Evolutionary conservation across 2,888 invertebrate species (phyloP).

Genomic region (Athripsodes cinereus): DNA sequence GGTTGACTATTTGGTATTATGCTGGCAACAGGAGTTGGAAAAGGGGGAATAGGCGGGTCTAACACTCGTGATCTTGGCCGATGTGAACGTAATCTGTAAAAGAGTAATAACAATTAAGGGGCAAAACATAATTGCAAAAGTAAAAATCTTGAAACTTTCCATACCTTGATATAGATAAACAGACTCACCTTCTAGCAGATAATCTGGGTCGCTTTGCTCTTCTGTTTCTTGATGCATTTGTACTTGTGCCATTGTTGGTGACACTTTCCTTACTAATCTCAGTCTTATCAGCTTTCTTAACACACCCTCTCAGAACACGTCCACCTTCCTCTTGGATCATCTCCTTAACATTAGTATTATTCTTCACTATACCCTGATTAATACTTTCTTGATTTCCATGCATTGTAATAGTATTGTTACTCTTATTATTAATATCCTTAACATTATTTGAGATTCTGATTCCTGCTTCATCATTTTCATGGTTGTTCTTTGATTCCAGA

Average conservation of each 20-base stretch:
- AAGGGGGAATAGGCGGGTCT: constrained; percentile 22
- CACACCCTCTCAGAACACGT: not conserved
- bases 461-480: not conserved
- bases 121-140: too few relatives aligned
- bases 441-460: not conserved
- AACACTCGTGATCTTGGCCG: constrained; percentile 33
- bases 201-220: not conserved
- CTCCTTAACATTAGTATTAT: not conserved
- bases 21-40: constrained; percentile 3
- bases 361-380: not conserved
- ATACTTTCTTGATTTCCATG: too few relatives aligned
- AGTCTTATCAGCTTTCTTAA: not conserved
- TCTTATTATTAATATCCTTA: too few relatives aligned
- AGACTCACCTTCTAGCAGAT: not conserved
- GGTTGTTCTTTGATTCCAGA: not conserved
- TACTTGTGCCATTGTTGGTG: not conserved
- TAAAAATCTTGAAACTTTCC: too few relatives aligned
- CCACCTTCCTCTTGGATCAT: not conserved
- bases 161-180: too few relatives aligned
- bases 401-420: too few relatives aligned
- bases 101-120: too few relatives aligned
- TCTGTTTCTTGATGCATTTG: not conserved
- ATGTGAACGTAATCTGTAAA: constrained; percentile 43
- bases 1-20: not conserved
- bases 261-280: not conserved